Conservation (phyloP, 2,113 vertebrate species). For the Chionis minor region DNA sequence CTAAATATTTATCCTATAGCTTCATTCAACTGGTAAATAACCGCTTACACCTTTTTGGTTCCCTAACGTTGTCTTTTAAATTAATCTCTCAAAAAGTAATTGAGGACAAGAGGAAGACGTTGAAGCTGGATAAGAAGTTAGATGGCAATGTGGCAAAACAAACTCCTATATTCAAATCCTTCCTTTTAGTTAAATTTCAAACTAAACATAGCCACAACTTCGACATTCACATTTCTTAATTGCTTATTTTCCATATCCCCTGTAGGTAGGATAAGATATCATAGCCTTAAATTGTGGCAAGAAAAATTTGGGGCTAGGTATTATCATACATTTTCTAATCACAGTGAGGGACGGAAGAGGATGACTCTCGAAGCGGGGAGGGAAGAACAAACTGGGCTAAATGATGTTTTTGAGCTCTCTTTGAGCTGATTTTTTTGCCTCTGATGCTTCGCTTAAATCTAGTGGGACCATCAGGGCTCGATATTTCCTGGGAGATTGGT, state of each 20-base stretch:
- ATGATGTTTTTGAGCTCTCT: neutral
- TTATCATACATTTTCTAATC: accelerated
- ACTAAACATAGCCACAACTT: neutral
- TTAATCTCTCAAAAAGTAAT: neutral
- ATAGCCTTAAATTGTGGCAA: neutral
- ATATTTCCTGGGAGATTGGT: neutral
- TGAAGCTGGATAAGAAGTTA: neutral
- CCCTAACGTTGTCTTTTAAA: neutral
- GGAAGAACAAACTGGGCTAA: neutral
- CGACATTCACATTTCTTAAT: neutral
- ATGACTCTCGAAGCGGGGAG: accelerated
- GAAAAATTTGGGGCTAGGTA: neutral
- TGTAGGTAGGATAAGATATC: neutral
- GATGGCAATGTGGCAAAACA: neutral
- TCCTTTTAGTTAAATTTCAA: neutral
- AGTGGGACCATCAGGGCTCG: accelerated
- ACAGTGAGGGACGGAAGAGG: accelerated
- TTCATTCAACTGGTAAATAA: neutral
- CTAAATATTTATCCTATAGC: slow-evolving; percentile 10
- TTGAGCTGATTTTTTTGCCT: neutral
- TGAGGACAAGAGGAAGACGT: neutral
- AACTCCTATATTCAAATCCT: neutral
- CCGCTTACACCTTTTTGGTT: neutral
- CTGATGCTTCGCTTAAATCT: neutral
- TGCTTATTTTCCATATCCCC: neutral